A percentile compares a stretch with the other conserved stretches of the same genome.
phyloP scores from a whole-genome alignment of 2,797 vertebrate species.

The Acanthurus leucopareius region DNA sequence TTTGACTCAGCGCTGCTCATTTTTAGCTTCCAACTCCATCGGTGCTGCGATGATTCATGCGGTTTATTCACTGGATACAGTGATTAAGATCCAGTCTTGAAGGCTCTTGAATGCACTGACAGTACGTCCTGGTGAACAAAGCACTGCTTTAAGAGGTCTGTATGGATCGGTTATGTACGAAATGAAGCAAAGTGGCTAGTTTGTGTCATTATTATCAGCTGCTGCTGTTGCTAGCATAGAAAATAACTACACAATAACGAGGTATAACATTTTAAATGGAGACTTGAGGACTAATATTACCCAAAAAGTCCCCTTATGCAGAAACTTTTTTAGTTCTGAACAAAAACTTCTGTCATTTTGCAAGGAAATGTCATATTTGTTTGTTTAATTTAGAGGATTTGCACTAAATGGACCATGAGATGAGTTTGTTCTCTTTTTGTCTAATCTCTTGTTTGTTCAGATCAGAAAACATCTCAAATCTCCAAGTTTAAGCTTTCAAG shows the following conservation, averaged over 20 bases:
- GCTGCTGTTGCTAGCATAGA: background rate
- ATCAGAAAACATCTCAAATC: background rate
- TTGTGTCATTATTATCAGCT: background rate
- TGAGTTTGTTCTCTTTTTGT: too few relatives aligned
- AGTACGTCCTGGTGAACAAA: background rate
- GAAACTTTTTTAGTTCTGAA: too few relatives aligned
- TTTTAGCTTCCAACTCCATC: slow-evolving; percentile 52
- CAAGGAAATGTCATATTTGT: too few relatives aligned
- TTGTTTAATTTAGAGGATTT: too few relatives aligned
- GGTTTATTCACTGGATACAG: slow-evolving; percentile 49
- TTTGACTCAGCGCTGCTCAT: slow-evolving; percentile 60
- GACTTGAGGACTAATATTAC: too few relatives aligned
- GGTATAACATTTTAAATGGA: background rate
- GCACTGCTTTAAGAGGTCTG: background rate
- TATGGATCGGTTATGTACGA: background rate
- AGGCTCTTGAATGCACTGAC: slow-evolving; percentile 7
- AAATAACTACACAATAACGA: background rate
- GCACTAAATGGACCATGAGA: too few relatives aligned
- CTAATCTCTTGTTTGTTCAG: too few relatives aligned
- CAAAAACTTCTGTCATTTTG: too few relatives aligned
- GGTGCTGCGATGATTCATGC: slow-evolving; percentile 62
- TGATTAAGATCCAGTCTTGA: slow-evolving; percentile 36
- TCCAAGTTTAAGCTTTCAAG: background rate
- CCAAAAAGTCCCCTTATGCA: background rate
- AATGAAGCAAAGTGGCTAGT: background rate